These are phyloP conservation scores for Discoglossus pictus DNA, from an alignment of 2,797 vertebrate species.

Conservation along the genomic window DNA sequence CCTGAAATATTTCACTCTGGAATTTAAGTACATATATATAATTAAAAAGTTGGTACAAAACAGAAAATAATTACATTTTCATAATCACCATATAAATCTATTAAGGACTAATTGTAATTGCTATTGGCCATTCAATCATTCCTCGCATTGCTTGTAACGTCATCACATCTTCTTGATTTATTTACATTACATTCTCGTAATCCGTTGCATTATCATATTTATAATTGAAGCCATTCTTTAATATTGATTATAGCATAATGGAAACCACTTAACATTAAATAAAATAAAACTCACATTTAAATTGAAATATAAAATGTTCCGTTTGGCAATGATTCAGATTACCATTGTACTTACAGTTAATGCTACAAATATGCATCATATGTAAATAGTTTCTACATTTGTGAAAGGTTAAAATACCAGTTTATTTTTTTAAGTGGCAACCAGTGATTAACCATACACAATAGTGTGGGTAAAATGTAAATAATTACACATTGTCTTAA, in stretches of 20 bases:
- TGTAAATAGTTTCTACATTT: constrained; percentile 32
- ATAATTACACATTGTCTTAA: too few relatives aligned
- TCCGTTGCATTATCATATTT: constrained; percentile 52
- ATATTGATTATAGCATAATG: constrained; percentile 51
- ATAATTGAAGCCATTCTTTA: constrained; percentile 47
- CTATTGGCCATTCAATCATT: constrained; percentile 40
- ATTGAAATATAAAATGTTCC: constrained; percentile 49
- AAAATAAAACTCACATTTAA: constrained; percentile 47
- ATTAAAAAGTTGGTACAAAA: constrained; percentile 20
- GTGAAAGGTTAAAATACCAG: constrained; percentile 1
- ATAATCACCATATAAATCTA: constrained; percentile 50
- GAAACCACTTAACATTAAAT: constrained; percentile 53
- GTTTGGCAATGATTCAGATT: constrained; percentile 40
- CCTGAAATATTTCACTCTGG: too few relatives aligned
- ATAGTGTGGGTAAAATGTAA: too few relatives aligned
- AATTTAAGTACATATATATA: constrained; percentile 17
- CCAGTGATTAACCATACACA: too few relatives aligned
- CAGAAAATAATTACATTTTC: constrained; percentile 43
- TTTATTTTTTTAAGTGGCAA: too few relatives aligned
- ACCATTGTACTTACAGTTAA: constrained; percentile 28
- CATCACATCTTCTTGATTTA: constrained; percentile 47
- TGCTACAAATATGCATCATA: constrained; percentile 20
- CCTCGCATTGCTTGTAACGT: constrained; percentile 35
- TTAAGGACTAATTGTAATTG: constrained; percentile 42
- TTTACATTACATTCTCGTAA: constrained; percentile 50